Base-by-base conservation (phyloP, 2,888 invertebrate species). In the Autographa gamma region DNA sequence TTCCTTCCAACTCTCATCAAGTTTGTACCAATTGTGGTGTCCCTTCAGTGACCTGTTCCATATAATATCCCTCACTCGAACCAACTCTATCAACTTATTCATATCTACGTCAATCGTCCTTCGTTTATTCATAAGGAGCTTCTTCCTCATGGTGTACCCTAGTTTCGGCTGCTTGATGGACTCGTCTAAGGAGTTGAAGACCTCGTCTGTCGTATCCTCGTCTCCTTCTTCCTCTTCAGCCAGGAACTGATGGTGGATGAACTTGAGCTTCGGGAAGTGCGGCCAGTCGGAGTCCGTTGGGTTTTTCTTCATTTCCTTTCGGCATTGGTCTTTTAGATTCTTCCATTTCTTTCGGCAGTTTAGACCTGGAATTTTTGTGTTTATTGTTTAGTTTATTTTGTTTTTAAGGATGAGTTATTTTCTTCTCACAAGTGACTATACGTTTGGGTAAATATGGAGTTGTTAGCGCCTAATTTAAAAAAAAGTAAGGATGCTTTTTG, bases 311-410 rank as follows among this genome's bases (percentile, higher is more conserved):
- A 95, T 95, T 83, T 96, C 96, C 75, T 96, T 96, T 18, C 96
- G 90, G 73, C 95, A 95, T 83, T 95, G 95, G 75, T 96, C 96
- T 81, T 96, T 96, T 13, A 96, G 86, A 72, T 95, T 95, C 86
- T 96, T 96, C 96, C 96, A 96, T 91, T 92, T 90, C 72, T 95
- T 95, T 74, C 95, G 88, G 86, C 95, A 95, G 82, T 94, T 94
- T 16, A 94, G 79, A 80, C 92, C 95, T 95, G 91, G 43, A 93
- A 93, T 71, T 69, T 25, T 61, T n/a, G 8, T 0, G 18, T 52
- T 14, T 0, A n/a, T 43, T 25, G n/a, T 73, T 34, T 74, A 56
- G 48, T 11, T n/a, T 61, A 25, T n/a, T 32, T 25, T 54, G 19
- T 32, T 32, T 3, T 32, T 9, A 38, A 38, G 34, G 9, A 6